Conservation (phyloP, 1,140 invertebrate genomes). For the Sitodiplosis mosellana region DNA sequence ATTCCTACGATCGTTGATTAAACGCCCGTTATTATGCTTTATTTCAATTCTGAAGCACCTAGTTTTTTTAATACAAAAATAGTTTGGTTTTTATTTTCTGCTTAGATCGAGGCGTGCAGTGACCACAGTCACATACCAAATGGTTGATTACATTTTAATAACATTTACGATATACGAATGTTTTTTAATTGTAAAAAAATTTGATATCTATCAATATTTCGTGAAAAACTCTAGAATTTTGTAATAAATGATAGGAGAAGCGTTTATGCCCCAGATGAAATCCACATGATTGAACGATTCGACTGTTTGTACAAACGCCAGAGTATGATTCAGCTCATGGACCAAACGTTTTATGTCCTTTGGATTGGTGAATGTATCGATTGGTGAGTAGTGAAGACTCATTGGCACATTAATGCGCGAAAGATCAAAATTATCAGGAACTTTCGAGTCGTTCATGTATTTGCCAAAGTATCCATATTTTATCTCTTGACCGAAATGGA, state of each 20-base stretch:
- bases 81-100: no score
- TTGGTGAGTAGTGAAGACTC: slow-evolving; percentile 39
- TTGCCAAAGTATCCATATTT: slow-evolving; percentile 26
- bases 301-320: slow-evolving; percentile 25
- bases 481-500: slow-evolving; percentile 44
- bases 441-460: slow-evolving; percentile 32
- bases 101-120: no score
- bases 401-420: slow-evolving; percentile 37
- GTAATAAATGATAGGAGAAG: slow-evolving; percentile 36
- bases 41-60: no score
- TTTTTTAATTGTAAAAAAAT: no score
- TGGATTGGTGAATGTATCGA: slow-evolving; percentile 37
- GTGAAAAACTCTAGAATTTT: no score
- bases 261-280: slow-evolving; percentile 45
- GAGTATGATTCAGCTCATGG: slow-evolving; percentile 23
- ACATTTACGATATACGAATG: no score
- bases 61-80: no score
- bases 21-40: no score
- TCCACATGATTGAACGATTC: slow-evolving; percentile 35
- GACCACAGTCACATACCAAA: no score
- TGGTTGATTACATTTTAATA: no score
- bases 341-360: slow-evolving; percentile 27
- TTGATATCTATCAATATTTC: no score
- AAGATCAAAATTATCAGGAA: slow-evolving; percentile 40
- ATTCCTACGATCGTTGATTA: no score